These are phyloP conservation scores for Tautogolabrus adspersus DNA, from an alignment of 2,113 vertebrate genomes.

Conservation along the genomic window DNA sequence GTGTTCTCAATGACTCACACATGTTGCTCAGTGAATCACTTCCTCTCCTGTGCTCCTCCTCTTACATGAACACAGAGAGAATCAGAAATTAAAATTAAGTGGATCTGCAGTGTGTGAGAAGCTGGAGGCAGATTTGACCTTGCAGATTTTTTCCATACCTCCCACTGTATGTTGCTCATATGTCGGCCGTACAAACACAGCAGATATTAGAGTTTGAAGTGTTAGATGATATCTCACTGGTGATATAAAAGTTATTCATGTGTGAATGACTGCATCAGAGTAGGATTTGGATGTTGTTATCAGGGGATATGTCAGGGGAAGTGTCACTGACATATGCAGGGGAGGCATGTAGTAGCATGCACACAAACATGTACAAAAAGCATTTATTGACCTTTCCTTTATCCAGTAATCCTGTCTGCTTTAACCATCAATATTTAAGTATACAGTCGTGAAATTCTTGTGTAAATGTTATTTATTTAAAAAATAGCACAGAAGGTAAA, in stretches of 20 bases:
- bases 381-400: too few species aligned
- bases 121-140: constrained; percentile 32
- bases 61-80: constrained; percentile 2
- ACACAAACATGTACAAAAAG: too few species aligned
- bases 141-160: not conserved
- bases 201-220: constrained; percentile 3
- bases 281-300: not conserved
- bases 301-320: too few species aligned
- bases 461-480: too few species aligned
- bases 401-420: too few species aligned
- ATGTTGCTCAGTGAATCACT: not conserved
- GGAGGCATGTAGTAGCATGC: too few species aligned
- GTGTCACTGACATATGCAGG: not conserved
- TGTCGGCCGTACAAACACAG: constrained; percentile 23
- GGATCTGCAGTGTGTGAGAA: constrained; percentile 13
- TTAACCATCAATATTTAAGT: too few species aligned
- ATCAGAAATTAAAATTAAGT: constrained; percentile 15
- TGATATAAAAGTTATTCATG: not conserved
- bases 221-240: not conserved
- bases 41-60: not conserved
- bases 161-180: constrained; percentile 36
- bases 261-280: not conserved
- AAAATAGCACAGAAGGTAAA: too few species aligned
- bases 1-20: not conserved
- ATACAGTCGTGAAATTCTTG: too few species aligned